Evolutionary conservation across 2,888 invertebrate genomes (phyloP), one percentile per base, ranked within the genome.

Genomic region (Platycnemis pennipes): DNA sequence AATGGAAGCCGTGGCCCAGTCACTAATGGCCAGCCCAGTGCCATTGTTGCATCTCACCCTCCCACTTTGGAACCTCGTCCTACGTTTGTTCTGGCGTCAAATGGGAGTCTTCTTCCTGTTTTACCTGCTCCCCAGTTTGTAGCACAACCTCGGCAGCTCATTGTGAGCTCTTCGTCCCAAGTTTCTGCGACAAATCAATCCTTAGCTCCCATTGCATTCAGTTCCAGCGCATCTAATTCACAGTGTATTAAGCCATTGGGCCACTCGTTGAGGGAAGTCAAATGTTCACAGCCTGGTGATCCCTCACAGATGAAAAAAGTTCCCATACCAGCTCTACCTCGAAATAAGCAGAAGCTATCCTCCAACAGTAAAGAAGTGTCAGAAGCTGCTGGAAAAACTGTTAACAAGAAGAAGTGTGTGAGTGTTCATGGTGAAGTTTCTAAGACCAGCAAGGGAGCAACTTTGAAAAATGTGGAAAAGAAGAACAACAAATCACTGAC

Each of bases 31-130:
- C 63, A 91, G 16, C 26, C 91, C 1, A 63, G 63, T 91, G 44
- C 91, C 16, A 69, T 91, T 63, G 63, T 91, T 44, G 91, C 91
- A 44, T 91, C 91, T 37, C 91, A 69, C 44, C 91, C 56, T 22
- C 91, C 91, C n/a, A 69, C 91, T 13, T 91, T 91, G 31, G 91
- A 91, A 44, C 42, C 53, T 42, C 91, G 91, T 45, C 91, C 91
- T 22, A 91, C 91, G 42, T 91, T 91, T 91, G 91, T 91, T 22
- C 45, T 91, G 63, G 91, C 91, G 19, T 53, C 91, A 2, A 91
- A 91, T 69, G 91, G 91, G 26, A 91, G 91, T n/a, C 63, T 91
- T 42, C 91, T 91, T 13, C 91, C 91, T 1, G 91, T 91, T 91
- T 63, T 91, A 56, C 63, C 91, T 44, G 53, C 89, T 31, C 44